A percentile compares a stretch with the other conserved stretches of the same genome.
Evolutionary conservation across 1,140 invertebrate species (phyloP).

Genomic region (Drosophila ironensis): DNA sequence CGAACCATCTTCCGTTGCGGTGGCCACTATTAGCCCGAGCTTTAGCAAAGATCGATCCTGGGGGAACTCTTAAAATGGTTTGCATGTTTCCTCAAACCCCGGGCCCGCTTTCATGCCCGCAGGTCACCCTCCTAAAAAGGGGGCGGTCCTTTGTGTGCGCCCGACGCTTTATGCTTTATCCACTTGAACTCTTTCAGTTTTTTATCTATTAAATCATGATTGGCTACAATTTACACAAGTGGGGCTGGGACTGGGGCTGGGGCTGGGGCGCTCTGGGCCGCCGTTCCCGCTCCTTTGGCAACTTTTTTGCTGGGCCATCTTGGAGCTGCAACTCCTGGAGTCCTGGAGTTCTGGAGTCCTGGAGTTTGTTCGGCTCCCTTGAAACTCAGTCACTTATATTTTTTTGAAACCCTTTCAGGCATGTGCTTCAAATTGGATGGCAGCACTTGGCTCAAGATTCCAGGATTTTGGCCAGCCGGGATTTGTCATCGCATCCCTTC

Average conservation of each 20-base stretch:
- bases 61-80: slow-evolving; percentile 69
- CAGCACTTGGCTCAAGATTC: slow-evolving; percentile 14
- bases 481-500: slow-evolving; percentile 32
- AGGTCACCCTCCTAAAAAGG: background rate
- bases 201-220: slow-evolving; percentile 80
- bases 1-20: slow-evolving; percentile 12
- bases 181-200: slow-evolving; percentile 77
- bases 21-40: slow-evolving; percentile 63
- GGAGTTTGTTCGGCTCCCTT: too few relatives aligned
- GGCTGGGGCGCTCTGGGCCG: too few relatives aligned
- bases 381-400: too few relatives aligned
- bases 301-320: background rate
- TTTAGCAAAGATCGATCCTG: slow-evolving; percentile 71
- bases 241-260: too few relatives aligned
- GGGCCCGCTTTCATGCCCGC: background rate
- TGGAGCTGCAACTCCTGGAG: background rate
- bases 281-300: too few relatives aligned
- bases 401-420: slow-evolving; percentile 4
- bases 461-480: background rate
- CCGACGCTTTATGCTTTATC: slow-evolving; percentile 76
- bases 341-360: too few relatives aligned
- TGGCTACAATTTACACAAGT: slow-evolving; percentile 78
- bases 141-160: slow-evolving; percentile 30
- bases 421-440: slow-evolving; percentile 40
- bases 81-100: slow-evolving; percentile 11